phyloP scores from a whole-genome alignment of 64 coral and sea anemone species.

The Dendronephthya gigantea region DNA sequence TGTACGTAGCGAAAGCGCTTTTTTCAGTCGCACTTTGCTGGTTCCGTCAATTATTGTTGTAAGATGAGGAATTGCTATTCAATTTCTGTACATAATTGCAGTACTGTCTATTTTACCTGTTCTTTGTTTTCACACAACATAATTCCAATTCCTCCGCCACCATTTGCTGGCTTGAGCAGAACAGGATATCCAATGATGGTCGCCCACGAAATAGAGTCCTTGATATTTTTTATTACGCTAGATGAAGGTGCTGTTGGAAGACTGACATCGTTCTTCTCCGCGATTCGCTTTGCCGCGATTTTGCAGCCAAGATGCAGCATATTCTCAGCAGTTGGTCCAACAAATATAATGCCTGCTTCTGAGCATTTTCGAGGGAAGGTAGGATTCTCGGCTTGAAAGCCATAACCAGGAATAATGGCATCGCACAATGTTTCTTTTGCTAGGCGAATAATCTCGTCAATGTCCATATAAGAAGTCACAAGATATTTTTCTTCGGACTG shows the following conservation, averaged over 20 bases:
- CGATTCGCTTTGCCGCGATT: conserved; percentile 5
- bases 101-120: too few relatives aligned
- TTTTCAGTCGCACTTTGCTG: too few relatives aligned
- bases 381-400: conserved; percentile 43
- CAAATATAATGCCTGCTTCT: conserved; percentile 23
- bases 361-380: conserved; percentile 39
- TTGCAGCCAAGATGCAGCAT: conserved; percentile 5
- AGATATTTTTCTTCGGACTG: conserved; percentile 35
- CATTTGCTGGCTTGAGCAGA: conserved; percentile 20
- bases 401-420: conserved; percentile 44
- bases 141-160: conserved; percentile 43
- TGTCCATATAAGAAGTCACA: conserved; percentile 24
- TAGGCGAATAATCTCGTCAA: conserved; percentile 20
- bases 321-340: conserved; percentile 43
- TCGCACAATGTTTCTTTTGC: background rate
- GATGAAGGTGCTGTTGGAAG: conserved; percentile 9
- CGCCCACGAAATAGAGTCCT: conserved; percentile 17
- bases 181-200: conserved; percentile 34
- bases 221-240: background rate
- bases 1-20: too few relatives aligned
- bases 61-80: too few relatives aligned
- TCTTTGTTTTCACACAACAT: background rate
- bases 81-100: too few relatives aligned
- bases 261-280: background rate
- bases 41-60: too few relatives aligned